Conservation (phyloP, 2,113 vertebrate genomes). For the western clawed frog (Xenopus tropicalis) region UCB_Xtro_10.0 CM004447.2:82737501-82738000, state of each 20-base stretch:
- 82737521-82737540: background rate
- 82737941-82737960: no score
- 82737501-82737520: background rate
- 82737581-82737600: conserved; percentile 1
- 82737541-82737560: conserved; percentile 1
- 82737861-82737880: background rate
- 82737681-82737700: conserved; percentile 6
- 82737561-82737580: conserved; percentile 3
- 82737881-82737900: no score
- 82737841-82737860: no score
- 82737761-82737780: conserved; percentile 1
- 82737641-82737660: conserved; percentile 20
- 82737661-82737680: conserved; percentile 25
- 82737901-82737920: no score
- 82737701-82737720: background rate
- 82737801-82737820: background rate
- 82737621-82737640: conserved; percentile 16
- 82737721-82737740: background rate
- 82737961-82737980: no score
- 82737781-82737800: conserved; percentile 4
- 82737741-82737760: conserved; percentile 4
- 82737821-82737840: background rate
- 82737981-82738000: no score
- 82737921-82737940: no score
- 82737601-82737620: conserved; percentile 17